phyloP scores from a whole-genome alignment of 2,113 vertebrate genomes.

The Notarius lentiginosus region DNA sequence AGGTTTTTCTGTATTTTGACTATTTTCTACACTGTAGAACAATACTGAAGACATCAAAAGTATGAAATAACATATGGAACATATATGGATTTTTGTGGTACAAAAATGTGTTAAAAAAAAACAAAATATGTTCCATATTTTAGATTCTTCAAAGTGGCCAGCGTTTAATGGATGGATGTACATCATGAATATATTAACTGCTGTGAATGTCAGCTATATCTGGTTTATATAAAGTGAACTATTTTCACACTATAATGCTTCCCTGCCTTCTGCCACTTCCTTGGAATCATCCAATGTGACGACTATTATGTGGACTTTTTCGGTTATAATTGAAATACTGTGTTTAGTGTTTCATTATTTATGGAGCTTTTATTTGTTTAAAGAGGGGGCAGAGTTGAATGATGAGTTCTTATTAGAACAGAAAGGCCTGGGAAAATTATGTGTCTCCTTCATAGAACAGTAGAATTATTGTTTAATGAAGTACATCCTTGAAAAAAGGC shows the following conservation, averaged over 20 bases:
- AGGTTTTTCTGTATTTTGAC: no score
- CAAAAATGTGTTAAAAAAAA: no score
- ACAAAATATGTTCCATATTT: no score
- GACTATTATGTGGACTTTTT: not conserved
- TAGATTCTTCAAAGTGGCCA: no score
- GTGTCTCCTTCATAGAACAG: not conserved
- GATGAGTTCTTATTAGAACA: not conserved
- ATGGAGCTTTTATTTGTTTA: not conserved
- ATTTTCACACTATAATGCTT: not conserved
- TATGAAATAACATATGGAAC: no score
- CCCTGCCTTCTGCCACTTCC: not conserved
- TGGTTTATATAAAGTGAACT: not conserved
- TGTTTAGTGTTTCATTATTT: not conserved
- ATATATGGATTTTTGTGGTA: no score
- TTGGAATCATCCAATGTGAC: not conserved
- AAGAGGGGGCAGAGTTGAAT: not conserved
- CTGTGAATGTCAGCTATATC: not conserved
- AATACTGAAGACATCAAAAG: no score
- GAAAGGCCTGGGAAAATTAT: not conserved
- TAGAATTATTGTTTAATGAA: not conserved
- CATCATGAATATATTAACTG: not conserved
- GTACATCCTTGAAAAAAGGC: not conserved
- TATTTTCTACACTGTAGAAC: no score
- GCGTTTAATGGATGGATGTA: no score
- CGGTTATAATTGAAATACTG: not conserved